Percentiles rank a stretch among this genome's conserved stretches.
These are phyloP conservation scores for Oryzias woworae DNA, from an alignment of 2,113 vertebrate species.

Conservation along the genomic window DNA sequence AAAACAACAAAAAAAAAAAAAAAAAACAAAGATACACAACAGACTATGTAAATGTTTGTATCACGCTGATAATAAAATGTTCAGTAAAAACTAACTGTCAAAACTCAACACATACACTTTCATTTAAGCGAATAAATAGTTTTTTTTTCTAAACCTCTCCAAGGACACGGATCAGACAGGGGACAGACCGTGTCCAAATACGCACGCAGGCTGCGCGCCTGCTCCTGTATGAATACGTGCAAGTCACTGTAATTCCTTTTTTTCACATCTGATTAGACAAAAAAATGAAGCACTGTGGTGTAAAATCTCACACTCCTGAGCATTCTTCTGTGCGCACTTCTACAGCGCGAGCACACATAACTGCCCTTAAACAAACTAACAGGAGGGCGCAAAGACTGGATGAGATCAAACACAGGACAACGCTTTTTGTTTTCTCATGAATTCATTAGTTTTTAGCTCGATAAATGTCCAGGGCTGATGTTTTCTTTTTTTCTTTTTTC, in stretches of 20 bases:
- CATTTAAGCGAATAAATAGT: constrained; percentile 43
- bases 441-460: constrained; percentile 62
- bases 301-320: constrained; percentile 24
- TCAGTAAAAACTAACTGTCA: constrained; percentile 26
- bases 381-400: constrained; percentile 17
- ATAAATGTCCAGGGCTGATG: constrained; percentile 63
- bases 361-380: constrained; percentile 22
- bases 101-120: constrained; percentile 62
- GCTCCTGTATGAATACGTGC: constrained; percentile 22
- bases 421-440: constrained; percentile 22
- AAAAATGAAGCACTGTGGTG: constrained; percentile 22
- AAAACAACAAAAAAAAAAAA: constrained; percentile 14
- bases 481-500: constrained; percentile 20
- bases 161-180: constrained; percentile 37
- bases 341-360: constrained; percentile 46
- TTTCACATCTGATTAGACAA: constrained; percentile 26
- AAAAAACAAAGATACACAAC: constrained; percentile 22
- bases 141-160: constrained; percentile 53
- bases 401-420: constrained; percentile 11
- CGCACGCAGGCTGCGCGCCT: constrained; percentile 45
- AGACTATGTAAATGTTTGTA: constrained; percentile 41
- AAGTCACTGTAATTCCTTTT: constrained; percentile 11
- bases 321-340: constrained; percentile 45
- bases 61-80: constrained; percentile 1
- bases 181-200: constrained; percentile 50